These are phyloP conservation scores for Bufo bufo DNA, from an alignment of 2,113 vertebrate species.

Conservation along the genomic window DNA sequence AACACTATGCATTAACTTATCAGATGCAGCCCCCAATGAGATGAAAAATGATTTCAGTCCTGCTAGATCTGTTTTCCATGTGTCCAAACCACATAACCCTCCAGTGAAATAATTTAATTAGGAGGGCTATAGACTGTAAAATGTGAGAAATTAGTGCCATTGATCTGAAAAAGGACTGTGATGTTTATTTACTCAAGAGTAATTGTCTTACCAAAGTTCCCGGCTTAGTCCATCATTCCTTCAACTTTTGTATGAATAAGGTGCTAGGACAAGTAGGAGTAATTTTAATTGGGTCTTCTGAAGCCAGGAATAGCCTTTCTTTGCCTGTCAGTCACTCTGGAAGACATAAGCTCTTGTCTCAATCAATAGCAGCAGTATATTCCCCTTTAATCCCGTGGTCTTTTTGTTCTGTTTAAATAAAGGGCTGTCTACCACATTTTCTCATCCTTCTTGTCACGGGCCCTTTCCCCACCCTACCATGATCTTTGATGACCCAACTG, in stretches of 20 bases:
- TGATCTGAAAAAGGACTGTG: not conserved
- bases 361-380: slow-evolving; percentile 73
- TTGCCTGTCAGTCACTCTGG: slow-evolving; percentile 69
- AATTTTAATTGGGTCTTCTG: slow-evolving; percentile 74
- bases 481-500: slow-evolving; percentile 70
- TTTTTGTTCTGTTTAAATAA: slow-evolving; percentile 62
- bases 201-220: slow-evolving; percentile 20
- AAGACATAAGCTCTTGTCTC: slow-evolving; percentile 72
- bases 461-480: slow-evolving; percentile 62
- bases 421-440: slow-evolving; percentile 57
- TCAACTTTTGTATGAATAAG: slow-evolving; percentile 9
- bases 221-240: slow-evolving; percentile 18
- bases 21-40: not conserved
- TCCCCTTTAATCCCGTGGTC: slow-evolving; percentile 70
- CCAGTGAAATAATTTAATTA: not conserved
- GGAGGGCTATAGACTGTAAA: not conserved
- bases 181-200: slow-evolving; percentile 19
- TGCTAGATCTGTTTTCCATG: not conserved
- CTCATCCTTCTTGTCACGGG: slow-evolving; percentile 68
- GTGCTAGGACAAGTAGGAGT: slow-evolving; percentile 52
- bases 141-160: not conserved
- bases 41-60: not conserved
- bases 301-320: slow-evolving; percentile 71
- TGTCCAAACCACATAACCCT: not conserved
- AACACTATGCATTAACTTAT: not conserved